phyloP scores from a whole-genome alignment of 2,888 invertebrate genomes.

The Quadroppia sp. region DNA sequence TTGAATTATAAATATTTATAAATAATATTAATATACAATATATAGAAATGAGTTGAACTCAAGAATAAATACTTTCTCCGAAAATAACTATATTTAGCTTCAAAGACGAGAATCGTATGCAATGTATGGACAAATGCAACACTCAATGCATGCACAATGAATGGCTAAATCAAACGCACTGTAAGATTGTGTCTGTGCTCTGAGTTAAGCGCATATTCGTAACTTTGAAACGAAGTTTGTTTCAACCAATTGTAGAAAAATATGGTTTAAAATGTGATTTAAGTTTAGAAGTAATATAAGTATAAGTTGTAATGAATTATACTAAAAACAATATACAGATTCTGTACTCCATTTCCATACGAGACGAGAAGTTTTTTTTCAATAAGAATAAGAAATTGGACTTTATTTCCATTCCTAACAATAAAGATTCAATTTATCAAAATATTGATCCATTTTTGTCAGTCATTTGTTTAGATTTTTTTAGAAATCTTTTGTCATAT shows the following conservation, averaged over 20 bases:
- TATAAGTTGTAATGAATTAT: no score
- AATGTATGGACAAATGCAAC: neutral
- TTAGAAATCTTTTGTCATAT: no score
- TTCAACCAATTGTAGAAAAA: neutral
- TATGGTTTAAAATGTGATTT: neutral
- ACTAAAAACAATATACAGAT: no score
- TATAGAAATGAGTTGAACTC: neutral
- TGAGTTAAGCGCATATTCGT: neutral
- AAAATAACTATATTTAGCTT: neutral
- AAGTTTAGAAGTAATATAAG: no score
- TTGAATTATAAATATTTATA: constrained; percentile 1
- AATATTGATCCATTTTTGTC: no score
- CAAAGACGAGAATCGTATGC: neutral
- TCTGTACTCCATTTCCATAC: no score
- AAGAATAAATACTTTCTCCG: neutral
- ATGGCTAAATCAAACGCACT: neutral
- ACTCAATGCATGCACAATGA: neutral
- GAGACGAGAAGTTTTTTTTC: no score
- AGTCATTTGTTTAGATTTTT: no score
- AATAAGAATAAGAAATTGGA: no score
- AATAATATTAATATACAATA: neutral
- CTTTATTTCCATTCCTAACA: no score
- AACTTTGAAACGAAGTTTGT: neutral
- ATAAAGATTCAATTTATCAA: no score
- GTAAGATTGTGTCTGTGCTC: neutral